Conservation (phyloP, 2,113 vertebrate genomes). For the Odocoileus hemionus region DNA sequence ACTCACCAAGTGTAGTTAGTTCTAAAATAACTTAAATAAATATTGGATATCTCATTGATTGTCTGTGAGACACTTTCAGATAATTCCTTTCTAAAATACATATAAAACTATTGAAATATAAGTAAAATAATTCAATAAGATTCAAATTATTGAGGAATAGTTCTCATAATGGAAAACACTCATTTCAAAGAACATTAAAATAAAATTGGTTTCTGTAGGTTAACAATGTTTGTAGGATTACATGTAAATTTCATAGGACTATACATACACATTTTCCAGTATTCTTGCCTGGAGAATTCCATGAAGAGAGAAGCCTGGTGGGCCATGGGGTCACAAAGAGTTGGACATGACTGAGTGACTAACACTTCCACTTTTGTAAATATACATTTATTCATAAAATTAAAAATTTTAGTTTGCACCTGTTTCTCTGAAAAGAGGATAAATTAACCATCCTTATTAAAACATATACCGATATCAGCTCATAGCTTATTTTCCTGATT, state of each 20-base stretch:
- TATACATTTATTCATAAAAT: background rate
- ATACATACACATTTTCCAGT: background rate
- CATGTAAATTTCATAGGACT: background rate
- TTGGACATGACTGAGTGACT: background rate
- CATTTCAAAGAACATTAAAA: background rate
- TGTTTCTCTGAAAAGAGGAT: background rate
- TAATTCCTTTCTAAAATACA: background rate
- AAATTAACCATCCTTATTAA: background rate
- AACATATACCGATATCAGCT: background rate
- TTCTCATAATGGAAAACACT: background rate
- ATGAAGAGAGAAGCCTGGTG: background rate
- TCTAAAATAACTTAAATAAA: background rate
- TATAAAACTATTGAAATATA: background rate
- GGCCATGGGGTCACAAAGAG: background rate
- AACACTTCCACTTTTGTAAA: background rate
- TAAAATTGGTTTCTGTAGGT: background rate
- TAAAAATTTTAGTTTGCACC: background rate
- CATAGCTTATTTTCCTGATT: background rate
- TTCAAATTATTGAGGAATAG: background rate
- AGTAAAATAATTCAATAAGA: background rate
- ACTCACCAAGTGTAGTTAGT: background rate
- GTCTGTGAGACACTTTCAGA: background rate
- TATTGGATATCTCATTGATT: background rate
- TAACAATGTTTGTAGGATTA: background rate
- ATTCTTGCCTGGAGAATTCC: background rate